phyloP scores from a whole-genome alignment of 1,140 invertebrate species.

The Megathymus violae region DNA sequence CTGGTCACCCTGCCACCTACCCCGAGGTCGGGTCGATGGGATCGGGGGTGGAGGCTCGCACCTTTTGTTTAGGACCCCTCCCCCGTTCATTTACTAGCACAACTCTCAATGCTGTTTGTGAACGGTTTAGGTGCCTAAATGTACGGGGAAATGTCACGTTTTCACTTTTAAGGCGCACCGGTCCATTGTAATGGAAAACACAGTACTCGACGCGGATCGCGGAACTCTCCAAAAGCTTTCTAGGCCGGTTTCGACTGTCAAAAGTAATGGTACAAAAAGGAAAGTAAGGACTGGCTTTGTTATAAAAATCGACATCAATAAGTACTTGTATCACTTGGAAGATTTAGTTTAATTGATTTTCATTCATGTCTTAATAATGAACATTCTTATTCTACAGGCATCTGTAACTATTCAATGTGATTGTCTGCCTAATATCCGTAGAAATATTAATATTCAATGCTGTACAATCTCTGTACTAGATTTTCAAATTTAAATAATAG shows the following conservation, averaged over 20 bases:
- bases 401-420: no score
- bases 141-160: constrained; percentile 78
- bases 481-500: no score
- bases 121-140: constrained; percentile 81
- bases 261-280: constrained; percentile 19
- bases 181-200: constrained; percentile 46
- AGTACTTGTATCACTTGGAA: not conserved
- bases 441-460: no score
- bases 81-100: constrained; percentile 75
- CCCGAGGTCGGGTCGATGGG: constrained; percentile 64
- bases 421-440: no score
- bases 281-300: constrained; percentile 24
- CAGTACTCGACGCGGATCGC: constrained; percentile 9
- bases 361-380: not conserved
- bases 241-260: constrained; percentile 16
- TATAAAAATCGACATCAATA: not conserved
- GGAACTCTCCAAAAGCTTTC: constrained; percentile 29
- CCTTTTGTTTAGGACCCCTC: constrained; percentile 79
- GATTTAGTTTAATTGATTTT: not conserved
- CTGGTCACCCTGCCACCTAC: constrained; percentile 57
- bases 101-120: constrained; percentile 76
- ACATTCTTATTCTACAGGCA: no score
- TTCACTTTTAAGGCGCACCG: constrained; percentile 62
- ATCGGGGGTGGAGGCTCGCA: constrained; percentile 63
- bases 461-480: no score